Evolutionary conservation across 2,113 vertebrate genomes (phyloP), one percentile per base, ranked within the genome.

Genomic region (Hassar affinis): DNA sequence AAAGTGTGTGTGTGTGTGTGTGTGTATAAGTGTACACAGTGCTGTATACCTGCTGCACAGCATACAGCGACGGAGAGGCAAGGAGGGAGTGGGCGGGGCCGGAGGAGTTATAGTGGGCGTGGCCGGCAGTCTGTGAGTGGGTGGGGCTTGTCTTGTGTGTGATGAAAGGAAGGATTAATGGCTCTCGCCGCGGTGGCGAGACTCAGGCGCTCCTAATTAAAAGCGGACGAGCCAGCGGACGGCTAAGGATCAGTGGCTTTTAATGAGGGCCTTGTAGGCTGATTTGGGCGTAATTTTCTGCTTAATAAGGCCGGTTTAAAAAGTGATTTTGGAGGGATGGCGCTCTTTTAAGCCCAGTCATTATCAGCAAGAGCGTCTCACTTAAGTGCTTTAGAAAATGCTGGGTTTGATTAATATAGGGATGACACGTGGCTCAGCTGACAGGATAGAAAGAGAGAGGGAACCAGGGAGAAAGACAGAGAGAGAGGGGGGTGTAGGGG

Each of bases 241-340:
- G 89, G 95, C 94, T 92, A 95, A 95, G 96, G 95, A 95, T 95
- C 95, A 95, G 94, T 96, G 93, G 94, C 95, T 97, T 95, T 95
- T 96, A 96, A 96, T 95, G 95, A 97, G 96, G 94, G 94, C 91
- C 93, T 95, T 95, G 95, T 96, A 96, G 92, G 94, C 95, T 95
- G 95, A 96, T 96, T 96, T 96, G 93, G 93, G 94, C 95, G 95
- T 96, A 94, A 96, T 95, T 97, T 96, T 96, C 96, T 96, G 95
- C 95, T 95, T 96, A 96, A 96, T 96, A 95, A 95, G 95, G 94
- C 95, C 92, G 94, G 94, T 96, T 96, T 95, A 95, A 96, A 95
- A 96, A 94, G 95, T 95, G 93, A 94, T 97, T 96, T 95, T 95
- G 93, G 94, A 94, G 92, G 94, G 93, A 94, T 93, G 90, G 93